Evolutionary conservation across 2,113 vertebrate genomes (phyloP), one percentile per base, ranked within the genome.

Genomic region (Polypterus bichir): DNA sequence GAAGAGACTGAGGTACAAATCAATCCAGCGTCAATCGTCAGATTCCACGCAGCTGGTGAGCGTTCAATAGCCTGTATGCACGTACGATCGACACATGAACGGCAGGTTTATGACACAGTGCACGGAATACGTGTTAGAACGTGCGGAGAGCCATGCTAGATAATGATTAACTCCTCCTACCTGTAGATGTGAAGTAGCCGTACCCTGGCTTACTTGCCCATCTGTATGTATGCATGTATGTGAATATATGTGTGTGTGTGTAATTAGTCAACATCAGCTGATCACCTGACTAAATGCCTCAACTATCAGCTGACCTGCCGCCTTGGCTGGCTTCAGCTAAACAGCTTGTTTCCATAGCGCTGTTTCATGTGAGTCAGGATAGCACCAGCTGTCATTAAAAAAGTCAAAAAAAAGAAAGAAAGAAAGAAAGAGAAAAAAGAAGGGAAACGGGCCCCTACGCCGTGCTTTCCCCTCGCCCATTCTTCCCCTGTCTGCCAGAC

Each of bases 361-460:
- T 78, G 45, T 66, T 73, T 79, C 71, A 69, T 71, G 66, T 69
- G 69, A 87, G 74, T 66, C 74, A 74, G 73, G 69, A 75, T 68
- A 76, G 70, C 78, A 80, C 67, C 77, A 83, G 77, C 75, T 83
- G 79, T 81, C 80, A 84, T 66, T 77, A 69, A 74, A 70, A 66
- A 61, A 70, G 68, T 71, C 49, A 71, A 69, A 73, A 78, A 78
- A 65, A 53, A 9, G 47, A 60, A 56, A 47, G 51, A 61, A 9
- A n/a, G 3, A 9, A 52, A 60, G 49, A 47, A 49, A 61, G 9
- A n/a, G 3, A 3, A 44, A 65, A 69, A 67, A 66, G 70, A 66
- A 68, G 79, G 81, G 81, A 83, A 81, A 69, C 1, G 69, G 70
- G 62, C 56, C 72, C 72, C 74, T 77, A 71, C 74, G 61, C 71